These are phyloP conservation scores for Brachyopa scutellaris DNA, from an alignment of 2,888 invertebrate species.

Conservation along the genomic window DNA sequence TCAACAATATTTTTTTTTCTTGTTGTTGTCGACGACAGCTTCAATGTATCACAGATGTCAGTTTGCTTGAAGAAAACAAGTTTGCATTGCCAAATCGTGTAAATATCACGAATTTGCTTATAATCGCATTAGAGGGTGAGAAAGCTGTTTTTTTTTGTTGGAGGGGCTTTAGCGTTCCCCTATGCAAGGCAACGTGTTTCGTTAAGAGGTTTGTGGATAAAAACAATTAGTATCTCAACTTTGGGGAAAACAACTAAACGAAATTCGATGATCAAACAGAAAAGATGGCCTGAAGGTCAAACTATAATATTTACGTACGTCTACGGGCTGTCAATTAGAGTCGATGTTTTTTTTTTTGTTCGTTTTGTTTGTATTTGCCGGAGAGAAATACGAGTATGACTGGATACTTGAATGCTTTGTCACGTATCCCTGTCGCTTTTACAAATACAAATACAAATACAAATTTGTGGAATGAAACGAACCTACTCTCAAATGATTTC, in stretches of 20 bases:
- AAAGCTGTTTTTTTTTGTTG: not conserved
- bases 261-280: not conserved
- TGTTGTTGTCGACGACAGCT: too few relatives aligned
- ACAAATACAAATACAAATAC: too few relatives aligned
- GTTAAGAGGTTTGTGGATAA: conserved; percentile 21
- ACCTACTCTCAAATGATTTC: too few relatives aligned
- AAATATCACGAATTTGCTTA: not conserved
- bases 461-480: too few relatives aligned
- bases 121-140: not conserved
- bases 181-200: too few relatives aligned
- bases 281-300: conserved; percentile 8
- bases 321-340: conserved; percentile 5
- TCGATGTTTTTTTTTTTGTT: not conserved
- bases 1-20: too few relatives aligned
- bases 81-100: conserved; percentile 4
- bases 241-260: not conserved
- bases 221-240: conserved; percentile 4
- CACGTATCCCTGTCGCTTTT: too few relatives aligned
- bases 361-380: too few relatives aligned
- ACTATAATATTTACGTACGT: conserved; percentile 16
- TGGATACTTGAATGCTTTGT: too few relatives aligned
- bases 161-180: too few relatives aligned
- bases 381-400: too few relatives aligned
- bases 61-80: not conserved
- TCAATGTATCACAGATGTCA: too few relatives aligned